Percentiles rank a stretch among this genome's conserved stretches.
These are phyloP conservation scores for Tipula helvola DNA, from an alignment of 2,888 invertebrate genomes.

Conservation along the genomic window DNA sequence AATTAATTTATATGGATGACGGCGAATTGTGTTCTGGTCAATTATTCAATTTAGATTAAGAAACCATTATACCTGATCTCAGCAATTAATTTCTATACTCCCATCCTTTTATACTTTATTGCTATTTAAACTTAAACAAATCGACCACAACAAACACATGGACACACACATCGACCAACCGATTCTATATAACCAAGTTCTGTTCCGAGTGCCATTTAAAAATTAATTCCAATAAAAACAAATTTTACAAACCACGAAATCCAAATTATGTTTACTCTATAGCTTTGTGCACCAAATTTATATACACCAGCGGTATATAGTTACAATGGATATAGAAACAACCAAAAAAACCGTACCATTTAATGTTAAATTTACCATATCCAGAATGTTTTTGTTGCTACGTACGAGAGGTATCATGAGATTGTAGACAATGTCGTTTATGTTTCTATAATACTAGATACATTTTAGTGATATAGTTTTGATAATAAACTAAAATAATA, in stretches of 20 bases:
- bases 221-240: background rate
- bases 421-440: too few relatives aligned
- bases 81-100: too few relatives aligned
- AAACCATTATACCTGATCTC: too few relatives aligned
- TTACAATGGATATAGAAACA: background rate
- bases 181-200: background rate
- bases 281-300: background rate
- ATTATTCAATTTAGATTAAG: too few relatives aligned
- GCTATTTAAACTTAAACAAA: background rate
- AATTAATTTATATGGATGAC: too few relatives aligned
- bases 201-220: background rate
- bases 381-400: background rate
- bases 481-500: background rate
- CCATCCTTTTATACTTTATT: too few relatives aligned
- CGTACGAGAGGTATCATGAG: background rate
- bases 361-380: background rate
- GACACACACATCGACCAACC: background rate
- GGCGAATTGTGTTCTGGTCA: too few relatives aligned
- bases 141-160: background rate
- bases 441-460: background rate
- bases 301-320: too few relatives aligned
- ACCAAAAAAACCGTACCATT: background rate
- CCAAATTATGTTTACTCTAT: background rate
- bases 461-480: background rate
- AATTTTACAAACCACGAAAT: background rate